These are phyloP conservation scores for Phortica okadai DNA, from an alignment of 2,888 invertebrate genomes.

Conservation along the genomic window DNA sequence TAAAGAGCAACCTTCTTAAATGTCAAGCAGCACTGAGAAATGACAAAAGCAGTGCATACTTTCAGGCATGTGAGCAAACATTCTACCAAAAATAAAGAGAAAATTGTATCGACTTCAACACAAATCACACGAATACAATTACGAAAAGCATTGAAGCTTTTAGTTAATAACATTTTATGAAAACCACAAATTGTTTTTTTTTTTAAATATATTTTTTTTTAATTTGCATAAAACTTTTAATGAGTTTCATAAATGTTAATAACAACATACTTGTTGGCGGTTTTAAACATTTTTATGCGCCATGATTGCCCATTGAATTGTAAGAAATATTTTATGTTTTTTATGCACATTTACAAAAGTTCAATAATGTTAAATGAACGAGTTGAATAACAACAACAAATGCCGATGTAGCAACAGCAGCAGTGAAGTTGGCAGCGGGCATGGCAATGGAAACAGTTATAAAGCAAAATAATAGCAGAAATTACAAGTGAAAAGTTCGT, in stretches of 20 bases:
- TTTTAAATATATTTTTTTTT: not conserved
- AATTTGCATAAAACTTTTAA: slow-evolving; percentile 20
- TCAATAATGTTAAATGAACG: not conserved
- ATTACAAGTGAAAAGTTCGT: not conserved
- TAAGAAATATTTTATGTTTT: not conserved
- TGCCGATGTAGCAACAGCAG: no score
- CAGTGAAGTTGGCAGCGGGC: not conserved
- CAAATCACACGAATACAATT: not conserved
- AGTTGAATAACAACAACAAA: not conserved
- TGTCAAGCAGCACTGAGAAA: no score
- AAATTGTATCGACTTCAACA: not conserved
- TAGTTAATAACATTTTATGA: not conserved
- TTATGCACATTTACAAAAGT: not conserved
- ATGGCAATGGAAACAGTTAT: not conserved
- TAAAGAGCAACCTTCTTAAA: no score
- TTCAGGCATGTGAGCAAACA: not conserved
- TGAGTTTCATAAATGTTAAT: slow-evolving; percentile 21
- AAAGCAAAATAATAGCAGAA: slow-evolving; percentile 12
- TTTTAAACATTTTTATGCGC: not conserved
- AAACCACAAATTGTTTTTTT: not conserved
- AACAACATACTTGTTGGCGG: not conserved
- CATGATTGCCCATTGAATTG: not conserved
- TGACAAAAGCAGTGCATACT: not conserved
- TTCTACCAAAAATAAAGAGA: not conserved
- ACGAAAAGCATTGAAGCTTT: not conserved